Evolutionary conservation across 1,140 invertebrate genomes (phyloP).

Genomic region (Mycetomoellerius zeteki): DNA sequence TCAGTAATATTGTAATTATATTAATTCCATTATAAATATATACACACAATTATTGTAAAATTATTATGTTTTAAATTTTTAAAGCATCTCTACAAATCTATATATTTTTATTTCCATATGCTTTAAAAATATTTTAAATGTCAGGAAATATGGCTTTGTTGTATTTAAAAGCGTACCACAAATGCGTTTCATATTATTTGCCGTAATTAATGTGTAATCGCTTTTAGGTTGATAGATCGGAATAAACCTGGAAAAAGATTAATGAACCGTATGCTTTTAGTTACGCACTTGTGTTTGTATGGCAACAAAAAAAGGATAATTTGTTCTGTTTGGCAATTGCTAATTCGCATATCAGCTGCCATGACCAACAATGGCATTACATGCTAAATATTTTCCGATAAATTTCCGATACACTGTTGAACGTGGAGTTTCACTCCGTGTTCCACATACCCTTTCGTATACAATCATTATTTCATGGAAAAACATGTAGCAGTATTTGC

Average conservation of each 20-base stretch:
- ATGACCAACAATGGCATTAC: constrained; percentile 53
- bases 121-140: not conserved
- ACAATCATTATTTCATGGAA: constrained; percentile 2
- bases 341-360: constrained; percentile 62
- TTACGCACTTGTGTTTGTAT: not conserved
- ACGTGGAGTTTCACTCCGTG: not conserved
- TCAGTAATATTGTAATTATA: not conserved
- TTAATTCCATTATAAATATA: not conserved
- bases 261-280: not conserved
- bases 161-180: not conserved
- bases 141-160: not conserved
- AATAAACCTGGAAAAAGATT: not conserved
- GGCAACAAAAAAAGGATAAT: not conserved
- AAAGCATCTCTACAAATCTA: not conserved
- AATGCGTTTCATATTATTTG: not conserved
- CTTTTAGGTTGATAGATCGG: not conserved
- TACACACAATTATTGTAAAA: not conserved
- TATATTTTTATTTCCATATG: not conserved
- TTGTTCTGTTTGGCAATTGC: constrained; percentile 42
- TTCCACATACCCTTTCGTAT: not conserved
- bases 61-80: not conserved
- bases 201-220: not conserved
- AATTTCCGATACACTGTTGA: constrained; percentile 54
- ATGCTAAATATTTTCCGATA: constrained; percentile 74
- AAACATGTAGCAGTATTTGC: not conserved